Evolutionary conservation across 2,113 vertebrate genomes (phyloP), one percentile per base, ranked within the genome.

Genomic region (Podarcis muralis): DNA sequence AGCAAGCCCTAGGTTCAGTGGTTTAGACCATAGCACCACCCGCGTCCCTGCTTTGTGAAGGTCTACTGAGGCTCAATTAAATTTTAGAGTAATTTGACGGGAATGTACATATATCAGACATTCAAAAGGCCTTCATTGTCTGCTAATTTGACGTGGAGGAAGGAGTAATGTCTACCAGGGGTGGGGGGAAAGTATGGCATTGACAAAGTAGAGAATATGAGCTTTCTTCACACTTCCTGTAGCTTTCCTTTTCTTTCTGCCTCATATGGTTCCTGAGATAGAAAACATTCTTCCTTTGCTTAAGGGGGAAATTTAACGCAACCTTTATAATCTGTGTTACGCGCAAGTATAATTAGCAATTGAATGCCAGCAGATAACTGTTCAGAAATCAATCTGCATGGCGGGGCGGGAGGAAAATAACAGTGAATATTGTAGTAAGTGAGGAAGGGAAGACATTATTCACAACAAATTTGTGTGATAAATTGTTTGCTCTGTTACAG

Each of bases 311-410:
- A 75, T 32, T 32, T 88, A 88, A 88, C 57, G 20, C 86, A 88
- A 88, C 53, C 71, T 88, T 83, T 76, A 48, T 74, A 88, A 76
- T 35, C 37, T 76, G 40, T 66, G 81, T 87, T 82, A 65, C 37
- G 30, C 81, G 32, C 79, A 87, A 82, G 32, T 82, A 83, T 88
- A 88, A 89, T 92, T 32, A 35, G 86, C 90, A 77, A 87, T 43
- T 16, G 83, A 84, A 87, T 90, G 92, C 62, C 53, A 68, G 43
- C 30, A 87, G 75, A 89, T 43, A 59, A 91, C 74, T 92, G 75
- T 85, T 94, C 92, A 88, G 90, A 91, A 92, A 94, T 92, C 23
- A 91, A 77, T 90, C 89, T 76, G 83, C 59, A 86, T 62, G 43
- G 62, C 76, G 66, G 90, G 79, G 87, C 84, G 90, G 84, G 66